Base-by-base conservation (phyloP, 2,113 vertebrate species). In the Recurvirostra avosetta region DNA sequence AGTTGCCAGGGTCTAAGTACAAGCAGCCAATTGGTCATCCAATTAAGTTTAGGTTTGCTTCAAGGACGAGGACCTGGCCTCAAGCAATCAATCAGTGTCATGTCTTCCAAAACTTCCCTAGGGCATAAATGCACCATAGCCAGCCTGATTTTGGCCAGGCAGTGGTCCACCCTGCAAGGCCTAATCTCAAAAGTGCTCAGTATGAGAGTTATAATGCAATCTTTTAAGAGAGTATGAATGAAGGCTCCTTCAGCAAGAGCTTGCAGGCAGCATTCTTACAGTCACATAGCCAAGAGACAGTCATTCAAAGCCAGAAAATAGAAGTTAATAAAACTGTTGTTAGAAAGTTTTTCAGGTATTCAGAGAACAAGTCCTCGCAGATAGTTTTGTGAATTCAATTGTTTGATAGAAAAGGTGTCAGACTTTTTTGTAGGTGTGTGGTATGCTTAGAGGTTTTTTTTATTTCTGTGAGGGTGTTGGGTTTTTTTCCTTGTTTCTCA, bases 151-250 rank as follows among this genome's bases (percentile, higher is more conserved):
- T 72, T 4, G 9, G 62, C 47, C 65, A 52, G 61, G 81, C 43
- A 47, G 2, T 5, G 29, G 56, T 32, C 30, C 21, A 43, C 15
- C 34, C 52, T 41, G 12, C 36, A 66, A 56, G 56, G 49, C 21
- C 67, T 75, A 0, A 49, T 26, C 58, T 70, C 67, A 16, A 1
- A 68, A 53, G 86, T 86, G 83, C 75, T 95, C 91, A 94, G 91
- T 94, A 66, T 86, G 26, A 76, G 50, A 96, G 91, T 86, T 92
- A 12, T 0, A 91, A 92, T 86, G 88, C 83, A 67, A 55, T 70
- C 83, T 80, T 88, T 32, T 36, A 49, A 21, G n/a, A 52, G 45
- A 53, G 27, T 19, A 55, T 4, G 13, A 59, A 53, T 29, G n/a
- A 41, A 21, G 38, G 40, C 41, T 90, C 61, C 47, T 76, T 66